Percentiles rank a stretch among this genome's conserved stretches.
Evolutionary conservation across 2,888 invertebrate genomes (phyloP).

Genomic region (Hypolimnas misippus): DNA sequence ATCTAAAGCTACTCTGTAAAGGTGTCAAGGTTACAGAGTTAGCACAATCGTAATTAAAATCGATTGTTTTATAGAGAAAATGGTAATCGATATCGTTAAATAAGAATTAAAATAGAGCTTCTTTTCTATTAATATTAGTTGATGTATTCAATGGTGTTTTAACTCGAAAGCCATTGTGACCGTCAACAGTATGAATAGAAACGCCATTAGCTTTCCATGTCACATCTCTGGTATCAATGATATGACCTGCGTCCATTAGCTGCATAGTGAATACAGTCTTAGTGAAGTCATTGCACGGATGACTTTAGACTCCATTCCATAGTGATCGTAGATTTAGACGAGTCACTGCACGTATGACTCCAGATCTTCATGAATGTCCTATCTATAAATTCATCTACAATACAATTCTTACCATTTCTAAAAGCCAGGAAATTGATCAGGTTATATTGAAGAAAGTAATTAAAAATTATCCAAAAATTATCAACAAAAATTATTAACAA

Average conservation of each 20-base stretch:
- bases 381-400: background rate
- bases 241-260: slow-evolving; percentile 31
- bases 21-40: too few species aligned
- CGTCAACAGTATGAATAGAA: slow-evolving; percentile 39
- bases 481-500: too few species aligned
- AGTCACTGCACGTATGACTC: slow-evolving; percentile 7
- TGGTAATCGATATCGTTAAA: slow-evolving; percentile 8
- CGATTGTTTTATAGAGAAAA: too few species aligned
- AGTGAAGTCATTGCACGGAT: slow-evolving; percentile 35
- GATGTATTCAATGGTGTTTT: slow-evolving; percentile 13
- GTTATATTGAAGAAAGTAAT: background rate
- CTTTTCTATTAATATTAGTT: slow-evolving; percentile 29
- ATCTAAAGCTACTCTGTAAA: too few species aligned
- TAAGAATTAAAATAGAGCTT: slow-evolving; percentile 38
- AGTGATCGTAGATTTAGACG: slow-evolving; percentile 11
- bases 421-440: background rate
- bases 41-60: background rate
- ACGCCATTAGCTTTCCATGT: slow-evolving; percentile 46
- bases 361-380: slow-evolving; percentile 22
- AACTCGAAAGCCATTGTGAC: slow-evolving; percentile 5
- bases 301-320: slow-evolving; percentile 2
- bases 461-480: background rate
- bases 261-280: slow-evolving; percentile 17
- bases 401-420: background rate
- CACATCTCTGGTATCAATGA: slow-evolving; percentile 33